phyloP scores from a whole-genome alignment of 2,113 vertebrate species.

The Ammodytes marinus region DNA sequence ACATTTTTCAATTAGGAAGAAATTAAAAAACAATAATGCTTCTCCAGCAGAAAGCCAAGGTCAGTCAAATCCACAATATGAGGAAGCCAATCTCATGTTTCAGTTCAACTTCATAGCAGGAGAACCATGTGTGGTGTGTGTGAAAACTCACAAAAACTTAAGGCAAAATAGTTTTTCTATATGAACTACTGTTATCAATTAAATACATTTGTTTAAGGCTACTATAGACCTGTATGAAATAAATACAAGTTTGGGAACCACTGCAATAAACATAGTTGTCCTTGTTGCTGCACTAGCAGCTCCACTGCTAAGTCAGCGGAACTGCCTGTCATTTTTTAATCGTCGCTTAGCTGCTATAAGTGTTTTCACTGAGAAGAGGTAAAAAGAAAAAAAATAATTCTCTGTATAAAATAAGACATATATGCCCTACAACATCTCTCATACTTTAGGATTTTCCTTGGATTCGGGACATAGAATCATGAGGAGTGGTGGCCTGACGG shows the following conservation, averaged over 20 bases:
- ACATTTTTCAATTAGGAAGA: background rate
- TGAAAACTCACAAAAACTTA: background rate
- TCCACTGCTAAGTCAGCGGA: background rate
- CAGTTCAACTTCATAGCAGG: background rate
- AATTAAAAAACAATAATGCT: background rate
- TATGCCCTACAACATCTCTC: background rate
- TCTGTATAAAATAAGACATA: conserved; percentile 76
- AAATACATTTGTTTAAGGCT: background rate
- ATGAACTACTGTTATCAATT: background rate
- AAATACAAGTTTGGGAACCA: background rate
- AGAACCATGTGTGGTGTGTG: background rate
- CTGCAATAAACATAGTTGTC: background rate
- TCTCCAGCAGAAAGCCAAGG: background rate
- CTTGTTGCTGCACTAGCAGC: background rate
- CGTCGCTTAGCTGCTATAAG: too few species aligned
- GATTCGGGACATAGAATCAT: conserved; percentile 93
- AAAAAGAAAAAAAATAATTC: conserved; percentile 78
- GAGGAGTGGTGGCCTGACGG: conserved; percentile 87
- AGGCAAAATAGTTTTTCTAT: background rate
- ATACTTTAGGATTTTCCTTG: conserved; percentile 92
- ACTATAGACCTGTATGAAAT: background rate
- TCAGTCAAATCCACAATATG: background rate
- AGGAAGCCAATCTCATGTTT: background rate
- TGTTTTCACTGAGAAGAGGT: background rate
- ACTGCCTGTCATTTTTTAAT: background rate